A percentile compares a stretch with the other conserved stretches of the same genome.
These are phyloP conservation scores for Acanthochromis polyacanthus DNA, from an alignment of 2,113 vertebrate species.

Conservation along the genomic window DNA sequence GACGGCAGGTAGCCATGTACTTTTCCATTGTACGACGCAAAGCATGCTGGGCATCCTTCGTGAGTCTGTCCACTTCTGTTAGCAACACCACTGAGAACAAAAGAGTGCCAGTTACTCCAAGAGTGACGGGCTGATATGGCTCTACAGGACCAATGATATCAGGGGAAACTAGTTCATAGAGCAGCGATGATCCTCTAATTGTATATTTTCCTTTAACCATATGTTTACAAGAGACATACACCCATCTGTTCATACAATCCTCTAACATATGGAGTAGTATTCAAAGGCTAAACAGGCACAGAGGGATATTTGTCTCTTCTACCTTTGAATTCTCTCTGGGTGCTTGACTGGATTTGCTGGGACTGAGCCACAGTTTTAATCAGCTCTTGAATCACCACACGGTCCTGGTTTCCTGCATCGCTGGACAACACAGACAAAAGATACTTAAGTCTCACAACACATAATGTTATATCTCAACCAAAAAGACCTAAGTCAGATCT, in stretches of 20 bases:
- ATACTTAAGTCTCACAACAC: background rate
- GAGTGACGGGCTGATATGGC: background rate
- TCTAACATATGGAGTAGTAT: too few species aligned
- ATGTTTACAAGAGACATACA: too few species aligned
- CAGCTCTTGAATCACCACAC: constrained; percentile 97
- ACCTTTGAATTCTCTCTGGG: constrained; percentile 98
- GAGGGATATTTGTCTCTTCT: background rate
- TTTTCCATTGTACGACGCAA: constrained; percentile 98
- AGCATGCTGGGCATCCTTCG: constrained; percentile 97
- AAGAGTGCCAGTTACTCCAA: background rate
- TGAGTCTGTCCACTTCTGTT: constrained; percentile 96
- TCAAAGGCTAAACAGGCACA: background rate
- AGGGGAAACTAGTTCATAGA: background rate
- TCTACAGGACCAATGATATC: background rate
- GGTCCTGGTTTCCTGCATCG: constrained; percentile 95
- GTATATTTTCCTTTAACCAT: too few species aligned
- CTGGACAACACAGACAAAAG: constrained; percentile 74
- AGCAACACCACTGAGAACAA: constrained; percentile 91
- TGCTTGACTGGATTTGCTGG: constrained; percentile 96
- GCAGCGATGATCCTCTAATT: background rate
- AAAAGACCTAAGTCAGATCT: too few species aligned
- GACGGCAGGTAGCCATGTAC: constrained; percentile 95
- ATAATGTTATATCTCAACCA: background rate
- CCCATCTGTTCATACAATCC: too few species aligned
- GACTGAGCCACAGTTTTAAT: constrained; percentile 98